A percentile compares a stretch with the other conserved stretches of the same genome.
Conservation (phyloP, 2,888 invertebrate genomes). For the Dioctria rufipes region DNA sequence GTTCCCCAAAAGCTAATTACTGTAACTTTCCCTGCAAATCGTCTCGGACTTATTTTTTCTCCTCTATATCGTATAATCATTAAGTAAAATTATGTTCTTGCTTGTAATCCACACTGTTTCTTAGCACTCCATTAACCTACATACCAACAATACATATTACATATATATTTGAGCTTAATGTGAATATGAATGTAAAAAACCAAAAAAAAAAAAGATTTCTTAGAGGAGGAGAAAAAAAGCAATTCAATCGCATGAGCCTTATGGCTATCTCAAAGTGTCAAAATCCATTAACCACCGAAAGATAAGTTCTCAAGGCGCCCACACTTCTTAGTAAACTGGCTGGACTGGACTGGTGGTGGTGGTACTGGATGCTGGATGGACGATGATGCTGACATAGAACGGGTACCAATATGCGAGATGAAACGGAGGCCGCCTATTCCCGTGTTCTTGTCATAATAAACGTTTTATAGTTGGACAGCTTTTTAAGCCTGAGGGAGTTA, state of each 20-base stretch:
- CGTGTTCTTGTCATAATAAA: constrained; percentile 51
- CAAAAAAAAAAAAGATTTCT: constrained; percentile 7
- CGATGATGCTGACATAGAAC: not conserved
- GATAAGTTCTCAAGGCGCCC: constrained; percentile 55
- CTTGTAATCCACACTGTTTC: constrained; percentile 17
- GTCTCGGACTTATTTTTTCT: not conserved
- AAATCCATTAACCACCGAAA: constrained; percentile 55
- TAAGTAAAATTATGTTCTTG: not conserved
- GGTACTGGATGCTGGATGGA: not conserved
- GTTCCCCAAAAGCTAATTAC: too few species aligned
- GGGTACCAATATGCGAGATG: constrained; percentile 27
- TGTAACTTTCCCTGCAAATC: not conserved
- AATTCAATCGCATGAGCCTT: constrained; percentile 44
- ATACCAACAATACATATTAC: not conserved
- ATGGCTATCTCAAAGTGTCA: constrained; percentile 55
- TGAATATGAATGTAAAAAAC: too few species aligned
- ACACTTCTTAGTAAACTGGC: constrained; percentile 41
- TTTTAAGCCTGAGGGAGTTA: constrained; percentile 45
- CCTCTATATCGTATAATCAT: not conserved
- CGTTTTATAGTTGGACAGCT: constrained; percentile 39
- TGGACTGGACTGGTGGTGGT: not conserved
- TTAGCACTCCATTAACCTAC: constrained; percentile 48
- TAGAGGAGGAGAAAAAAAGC: constrained; percentile 6
- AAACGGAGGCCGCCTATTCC: constrained; percentile 50
- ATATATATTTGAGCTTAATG: not conserved